phyloP scores from a whole-genome alignment of 2,888 invertebrate genomes.

The Cartodere bifasciata region DNA sequence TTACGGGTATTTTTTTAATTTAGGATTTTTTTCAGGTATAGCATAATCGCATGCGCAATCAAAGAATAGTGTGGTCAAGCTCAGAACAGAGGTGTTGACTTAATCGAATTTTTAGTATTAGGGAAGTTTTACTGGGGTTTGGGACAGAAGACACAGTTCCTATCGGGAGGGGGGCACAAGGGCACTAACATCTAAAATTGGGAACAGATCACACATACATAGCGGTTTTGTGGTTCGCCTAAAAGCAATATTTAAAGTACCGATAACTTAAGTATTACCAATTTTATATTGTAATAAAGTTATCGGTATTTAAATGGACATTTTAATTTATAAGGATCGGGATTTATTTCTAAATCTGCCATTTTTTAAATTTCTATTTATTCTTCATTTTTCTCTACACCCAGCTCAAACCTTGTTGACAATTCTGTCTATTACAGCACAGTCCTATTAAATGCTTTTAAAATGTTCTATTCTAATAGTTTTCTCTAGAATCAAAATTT shows the following conservation, averaged over 20 bases:
- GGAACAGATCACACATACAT: constrained; percentile 18
- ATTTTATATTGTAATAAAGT: too few species aligned
- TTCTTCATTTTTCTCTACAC: constrained; percentile 28
- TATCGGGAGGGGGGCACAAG: constrained; percentile 13
- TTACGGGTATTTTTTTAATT: too few species aligned
- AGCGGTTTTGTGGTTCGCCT: constrained; percentile 17
- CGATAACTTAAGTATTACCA: constrained; percentile 8
- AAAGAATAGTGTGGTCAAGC: constrained; percentile 33
- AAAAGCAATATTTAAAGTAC: constrained; percentile 12
- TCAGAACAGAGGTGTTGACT: constrained; percentile 21
- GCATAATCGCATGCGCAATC: constrained; percentile 32
- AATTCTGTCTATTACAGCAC: constrained; percentile 22
- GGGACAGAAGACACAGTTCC: constrained; percentile 17
- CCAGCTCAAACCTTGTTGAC: constrained; percentile 38
- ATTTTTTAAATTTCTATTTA: too few species aligned
- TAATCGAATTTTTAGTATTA: too few species aligned
- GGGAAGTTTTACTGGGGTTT: constrained; percentile 14
- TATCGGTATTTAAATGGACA: too few species aligned
- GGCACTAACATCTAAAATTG: constrained; percentile 21
- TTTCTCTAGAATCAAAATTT: constrained; percentile 6
- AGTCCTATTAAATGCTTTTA: too few species aligned
- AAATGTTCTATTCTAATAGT: constrained; percentile 15
- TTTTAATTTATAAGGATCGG: constrained; percentile 11
- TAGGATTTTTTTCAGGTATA: too few species aligned
- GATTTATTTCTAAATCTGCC: too few species aligned